Evolutionary conservation across 2,888 invertebrate species (phyloP).

Genomic region (Monoplex corrugatus): DNA sequence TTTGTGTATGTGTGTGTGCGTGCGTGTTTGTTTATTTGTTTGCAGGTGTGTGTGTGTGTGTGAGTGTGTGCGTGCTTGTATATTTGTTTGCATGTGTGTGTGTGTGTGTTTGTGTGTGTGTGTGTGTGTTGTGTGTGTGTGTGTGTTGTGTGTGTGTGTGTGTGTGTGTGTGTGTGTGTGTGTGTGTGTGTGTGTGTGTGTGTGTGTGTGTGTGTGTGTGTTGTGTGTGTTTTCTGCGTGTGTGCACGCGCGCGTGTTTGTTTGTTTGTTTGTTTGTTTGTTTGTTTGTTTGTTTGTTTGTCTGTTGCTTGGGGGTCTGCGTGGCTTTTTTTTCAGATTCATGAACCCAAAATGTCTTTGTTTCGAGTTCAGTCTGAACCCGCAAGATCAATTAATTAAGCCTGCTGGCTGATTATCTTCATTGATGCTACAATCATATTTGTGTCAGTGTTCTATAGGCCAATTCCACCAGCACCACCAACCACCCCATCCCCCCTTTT

Average conservation of each 20-base stretch:
- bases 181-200: not conserved
- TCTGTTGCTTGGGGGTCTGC: not conserved
- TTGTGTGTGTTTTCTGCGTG: not conserved
- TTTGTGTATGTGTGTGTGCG: no score
- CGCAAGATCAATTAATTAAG: no score
- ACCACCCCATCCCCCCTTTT: no score
- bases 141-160: not conserved
- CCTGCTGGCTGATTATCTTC: no score
- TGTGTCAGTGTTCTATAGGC: no score
- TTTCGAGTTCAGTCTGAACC: no score
- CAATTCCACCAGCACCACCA: no score
- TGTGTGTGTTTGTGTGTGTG: constrained; percentile 11
- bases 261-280: not conserved
- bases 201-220: not conserved
- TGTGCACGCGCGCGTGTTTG: not conserved
- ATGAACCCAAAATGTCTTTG: no score
- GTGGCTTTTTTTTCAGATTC: no score
- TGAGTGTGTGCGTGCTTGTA: not conserved
- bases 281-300: not conserved
- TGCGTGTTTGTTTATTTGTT: no score
- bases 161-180: not conserved
- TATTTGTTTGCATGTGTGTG: not conserved
- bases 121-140: not conserved
- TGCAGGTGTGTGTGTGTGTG: no score
- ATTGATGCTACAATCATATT: no score